Conservation (phyloP, 2,888 invertebrate species). For the Nephrotoma flavescens region DNA sequence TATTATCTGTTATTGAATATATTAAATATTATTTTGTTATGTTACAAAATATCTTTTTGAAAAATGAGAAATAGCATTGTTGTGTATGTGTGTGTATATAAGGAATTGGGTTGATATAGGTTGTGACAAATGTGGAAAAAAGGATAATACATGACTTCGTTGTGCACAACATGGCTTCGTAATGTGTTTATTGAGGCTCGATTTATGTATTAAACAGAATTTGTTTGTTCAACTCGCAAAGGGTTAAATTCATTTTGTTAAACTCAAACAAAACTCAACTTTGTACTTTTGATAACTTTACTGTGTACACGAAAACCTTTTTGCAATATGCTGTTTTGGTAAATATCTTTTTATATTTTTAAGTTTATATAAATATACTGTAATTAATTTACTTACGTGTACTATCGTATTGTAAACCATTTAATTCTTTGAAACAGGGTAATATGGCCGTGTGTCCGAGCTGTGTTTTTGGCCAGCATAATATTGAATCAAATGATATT, state of each 20-base stretch:
- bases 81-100: background rate
- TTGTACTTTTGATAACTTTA: background rate
- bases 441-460: conserved; percentile 51
- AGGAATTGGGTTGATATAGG: background rate
- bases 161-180: background rate
- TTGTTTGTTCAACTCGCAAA: background rate
- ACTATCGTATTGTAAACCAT: conserved; percentile 64
- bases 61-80: background rate
- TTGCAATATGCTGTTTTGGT: no score
- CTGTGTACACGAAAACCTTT: background rate
- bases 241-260: background rate
- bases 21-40: background rate
- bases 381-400: conserved; percentile 50
- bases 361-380: no score
- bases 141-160: background rate
- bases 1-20: background rate
- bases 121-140: background rate
- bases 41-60: background rate
- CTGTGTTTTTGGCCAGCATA: conserved; percentile 74
- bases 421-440: conserved; percentile 65
- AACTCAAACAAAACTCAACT: background rate
- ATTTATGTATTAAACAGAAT: background rate
- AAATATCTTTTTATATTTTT: background rate
- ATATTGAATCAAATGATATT: conserved; percentile 54
- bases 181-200: background rate